Conservation (phyloP, 2,888 invertebrate species). For the Limnephilus auricula region DNA sequence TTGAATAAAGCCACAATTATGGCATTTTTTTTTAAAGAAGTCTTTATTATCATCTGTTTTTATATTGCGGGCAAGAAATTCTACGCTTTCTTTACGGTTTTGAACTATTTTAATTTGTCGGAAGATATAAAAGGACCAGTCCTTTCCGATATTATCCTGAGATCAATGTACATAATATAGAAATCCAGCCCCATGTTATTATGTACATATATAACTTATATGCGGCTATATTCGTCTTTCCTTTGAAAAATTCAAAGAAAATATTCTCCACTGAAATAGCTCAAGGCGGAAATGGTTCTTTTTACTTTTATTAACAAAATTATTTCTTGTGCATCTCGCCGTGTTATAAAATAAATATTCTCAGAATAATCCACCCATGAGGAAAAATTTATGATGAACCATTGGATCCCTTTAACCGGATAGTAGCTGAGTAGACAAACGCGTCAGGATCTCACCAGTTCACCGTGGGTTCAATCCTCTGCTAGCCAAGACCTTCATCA, state of each 20-base stretch:
- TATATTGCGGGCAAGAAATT: background rate
- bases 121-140: background rate
- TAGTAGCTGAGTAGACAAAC: no score
- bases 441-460: no score
- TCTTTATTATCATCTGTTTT: background rate
- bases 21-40: background rate
- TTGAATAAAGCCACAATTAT: background rate
- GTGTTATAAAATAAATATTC: no score
- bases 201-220: background rate
- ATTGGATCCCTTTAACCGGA: no score
- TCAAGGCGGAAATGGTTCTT: background rate
- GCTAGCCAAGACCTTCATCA: no score
- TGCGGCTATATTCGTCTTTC: no score
- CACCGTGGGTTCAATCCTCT: no score
- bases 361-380: no score
- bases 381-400: no score
- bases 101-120: background rate
- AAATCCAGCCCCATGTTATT: background rate
- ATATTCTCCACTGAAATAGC: background rate
- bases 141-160: background rate
- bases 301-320: background rate
- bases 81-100: background rate
- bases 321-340: background rate
- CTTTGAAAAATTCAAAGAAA: background rate
- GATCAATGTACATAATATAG: background rate